Percentiles rank a stretch among this genome's conserved stretches.
These are phyloP conservation scores for Eustalomyia histrio DNA, from an alignment of 2,888 invertebrate genomes.

Conservation along the genomic window DNA sequence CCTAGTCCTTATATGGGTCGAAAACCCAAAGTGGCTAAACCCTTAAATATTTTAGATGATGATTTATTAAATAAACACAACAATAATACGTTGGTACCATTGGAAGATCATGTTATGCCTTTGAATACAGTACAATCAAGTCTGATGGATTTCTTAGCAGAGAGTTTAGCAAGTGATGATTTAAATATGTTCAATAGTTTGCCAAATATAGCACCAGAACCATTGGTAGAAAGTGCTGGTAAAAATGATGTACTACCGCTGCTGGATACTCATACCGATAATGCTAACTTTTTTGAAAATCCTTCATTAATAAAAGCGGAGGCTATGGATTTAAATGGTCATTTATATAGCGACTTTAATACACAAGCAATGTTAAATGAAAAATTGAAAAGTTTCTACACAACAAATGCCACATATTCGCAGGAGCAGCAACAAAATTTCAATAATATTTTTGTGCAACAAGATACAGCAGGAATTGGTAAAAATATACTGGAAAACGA, in stretches of 20 bases:
- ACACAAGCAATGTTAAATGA: conserved; percentile 56
- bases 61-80: conserved; percentile 54
- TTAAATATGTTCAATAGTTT: conserved; percentile 72
- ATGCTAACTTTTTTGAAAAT: conserved; percentile 69
- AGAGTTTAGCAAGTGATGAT: conserved; percentile 75
- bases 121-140: conserved; percentile 77
- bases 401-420: conserved; percentile 28
- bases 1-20: conserved; percentile 78
- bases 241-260: conserved; percentile 74
- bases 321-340: conserved; percentile 53
- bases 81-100: conserved; percentile 15
- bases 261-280: conserved; percentile 70
- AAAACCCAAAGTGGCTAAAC: conserved; percentile 68
- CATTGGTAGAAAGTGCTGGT: conserved; percentile 69
- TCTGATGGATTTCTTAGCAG: conserved; percentile 78
- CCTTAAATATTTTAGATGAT: conserved; percentile 66
- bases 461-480: conserved; percentile 12
- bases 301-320: conserved; percentile 59
- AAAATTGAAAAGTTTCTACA: conserved; percentile 66
- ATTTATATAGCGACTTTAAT: conserved; percentile 49
- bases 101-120: conserved; percentile 61
- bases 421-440: conserved; percentile 43
- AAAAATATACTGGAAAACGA: conserved; percentile 39
- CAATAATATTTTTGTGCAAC: conserved; percentile 26
- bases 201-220: conserved; percentile 72